Conservation (phyloP, 2,888 invertebrate species). For the Drosophila paracracens region DNA sequence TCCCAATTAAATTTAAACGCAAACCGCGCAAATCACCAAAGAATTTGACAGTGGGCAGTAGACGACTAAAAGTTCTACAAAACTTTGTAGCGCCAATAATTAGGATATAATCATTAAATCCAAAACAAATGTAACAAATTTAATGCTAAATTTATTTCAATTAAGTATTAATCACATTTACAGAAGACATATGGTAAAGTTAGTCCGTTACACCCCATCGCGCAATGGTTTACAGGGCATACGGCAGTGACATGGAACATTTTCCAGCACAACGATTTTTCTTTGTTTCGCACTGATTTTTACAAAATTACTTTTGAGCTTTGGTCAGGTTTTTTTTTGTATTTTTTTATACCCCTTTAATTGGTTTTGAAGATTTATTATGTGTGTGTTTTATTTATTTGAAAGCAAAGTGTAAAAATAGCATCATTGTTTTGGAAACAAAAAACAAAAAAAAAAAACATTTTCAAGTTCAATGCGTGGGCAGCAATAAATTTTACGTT, state of each 20-base stretch:
- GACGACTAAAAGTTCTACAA: constrained; percentile 7
- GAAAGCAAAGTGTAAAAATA: constrained; percentile 50
- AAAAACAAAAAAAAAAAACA: constrained; percentile 34
- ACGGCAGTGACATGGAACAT: constrained; percentile 55
- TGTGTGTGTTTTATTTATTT: constrained; percentile 43
- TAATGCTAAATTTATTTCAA: background rate
- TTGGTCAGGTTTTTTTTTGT: constrained; percentile 26
- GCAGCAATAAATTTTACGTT: constrained; percentile 43
- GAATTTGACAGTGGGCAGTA: background rate
- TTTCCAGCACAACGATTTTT: constrained; percentile 60
- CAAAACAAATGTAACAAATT: background rate
- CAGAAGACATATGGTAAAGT: background rate
- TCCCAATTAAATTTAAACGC: constrained; percentile 55
- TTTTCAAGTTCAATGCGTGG: constrained; percentile 76
- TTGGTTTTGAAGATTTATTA: constrained; percentile 49
- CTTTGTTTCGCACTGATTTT: constrained; percentile 53
- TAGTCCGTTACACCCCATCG: background rate
- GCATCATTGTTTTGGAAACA: constrained; percentile 50
- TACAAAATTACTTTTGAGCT: constrained; percentile 45
- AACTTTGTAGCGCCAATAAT: background rate
- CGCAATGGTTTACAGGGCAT: constrained; percentile 11
- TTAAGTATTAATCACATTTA: background rate
- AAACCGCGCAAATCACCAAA: constrained; percentile 40
- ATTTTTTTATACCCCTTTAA: constrained; percentile 45
- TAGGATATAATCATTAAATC: background rate